Percentiles rank a stretch among this genome's conserved stretches.
Evolutionary conservation across 1,140 invertebrate species (phyloP).

Genomic region (Laupala kohalensis): DNA sequence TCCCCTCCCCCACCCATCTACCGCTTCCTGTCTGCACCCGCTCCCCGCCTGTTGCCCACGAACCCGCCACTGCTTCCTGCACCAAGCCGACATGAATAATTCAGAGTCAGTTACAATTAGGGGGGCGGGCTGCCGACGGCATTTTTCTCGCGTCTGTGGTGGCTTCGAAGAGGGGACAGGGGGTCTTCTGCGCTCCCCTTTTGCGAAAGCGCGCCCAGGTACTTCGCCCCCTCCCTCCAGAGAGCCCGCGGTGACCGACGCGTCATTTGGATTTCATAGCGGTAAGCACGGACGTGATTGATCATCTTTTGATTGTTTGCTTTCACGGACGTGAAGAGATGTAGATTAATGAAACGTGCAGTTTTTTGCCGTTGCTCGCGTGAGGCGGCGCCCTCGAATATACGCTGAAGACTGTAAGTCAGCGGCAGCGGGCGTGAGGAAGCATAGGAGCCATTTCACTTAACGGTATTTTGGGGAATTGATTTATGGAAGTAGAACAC

Average conservation of each 20-base stretch:
- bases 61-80: neutral
- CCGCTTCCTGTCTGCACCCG: neutral
- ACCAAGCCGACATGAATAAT: neutral
- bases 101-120: neutral
- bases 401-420: too few relatives aligned
- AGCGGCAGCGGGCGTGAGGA: too few relatives aligned
- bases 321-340: neutral
- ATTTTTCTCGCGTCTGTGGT: neutral
- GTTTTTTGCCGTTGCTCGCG: too few relatives aligned
- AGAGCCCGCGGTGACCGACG: neutral
- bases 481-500: too few relatives aligned
- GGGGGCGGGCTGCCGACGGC: neutral
- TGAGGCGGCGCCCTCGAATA: too few relatives aligned
- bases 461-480: too few relatives aligned
- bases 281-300: neutral
- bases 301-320: neutral
- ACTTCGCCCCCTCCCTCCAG: neutral
- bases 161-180: neutral
- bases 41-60: too few relatives aligned
- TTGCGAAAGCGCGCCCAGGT: neutral
- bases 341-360: neutral
- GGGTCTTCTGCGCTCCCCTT: neutral
- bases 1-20: neutral
- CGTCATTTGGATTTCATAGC: neutral
- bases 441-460: too few relatives aligned